Evolutionary conservation across 2,113 vertebrate genomes (phyloP).

Genomic region (Sylvilagus bachmani): DNA sequence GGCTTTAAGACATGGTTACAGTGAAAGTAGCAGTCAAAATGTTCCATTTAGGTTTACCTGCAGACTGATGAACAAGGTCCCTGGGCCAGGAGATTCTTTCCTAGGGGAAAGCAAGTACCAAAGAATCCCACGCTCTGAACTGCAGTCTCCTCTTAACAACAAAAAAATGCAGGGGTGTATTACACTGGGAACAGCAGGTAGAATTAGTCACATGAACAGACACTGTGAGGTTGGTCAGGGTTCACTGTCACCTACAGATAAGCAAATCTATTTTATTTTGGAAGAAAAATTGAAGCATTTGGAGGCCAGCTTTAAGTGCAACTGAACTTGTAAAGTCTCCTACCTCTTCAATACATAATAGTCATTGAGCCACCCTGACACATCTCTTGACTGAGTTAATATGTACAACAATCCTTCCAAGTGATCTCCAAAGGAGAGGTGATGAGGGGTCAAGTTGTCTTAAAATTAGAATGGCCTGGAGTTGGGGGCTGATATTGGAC

Average conservation of each 20-base stretch:
- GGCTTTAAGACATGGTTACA: not conserved
- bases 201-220: not conserved
- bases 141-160: not conserved
- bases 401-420: not conserved
- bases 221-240: not conserved
- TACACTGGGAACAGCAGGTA: not conserved
- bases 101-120: not conserved
- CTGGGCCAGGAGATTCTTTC: not conserved
- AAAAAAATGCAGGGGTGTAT: not conserved
- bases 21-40: not conserved
- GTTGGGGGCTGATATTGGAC: not conserved
- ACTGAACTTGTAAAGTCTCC: not conserved
- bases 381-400: not conserved
- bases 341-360: not conserved
- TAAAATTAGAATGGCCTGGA: not conserved
- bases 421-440: not conserved
- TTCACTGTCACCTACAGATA: not conserved
- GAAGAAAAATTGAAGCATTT: slow-evolving; percentile 55
- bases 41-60: not conserved
- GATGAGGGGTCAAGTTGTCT: not conserved
- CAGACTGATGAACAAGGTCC: slow-evolving; percentile 1
- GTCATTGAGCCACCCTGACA: not conserved
- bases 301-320: not conserved
- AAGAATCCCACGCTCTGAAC: not conserved
- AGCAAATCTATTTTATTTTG: slow-evolving; percentile 53